phyloP scores from a whole-genome alignment of 2,888 invertebrate genomes.

The Athetis lepigone region DNA sequence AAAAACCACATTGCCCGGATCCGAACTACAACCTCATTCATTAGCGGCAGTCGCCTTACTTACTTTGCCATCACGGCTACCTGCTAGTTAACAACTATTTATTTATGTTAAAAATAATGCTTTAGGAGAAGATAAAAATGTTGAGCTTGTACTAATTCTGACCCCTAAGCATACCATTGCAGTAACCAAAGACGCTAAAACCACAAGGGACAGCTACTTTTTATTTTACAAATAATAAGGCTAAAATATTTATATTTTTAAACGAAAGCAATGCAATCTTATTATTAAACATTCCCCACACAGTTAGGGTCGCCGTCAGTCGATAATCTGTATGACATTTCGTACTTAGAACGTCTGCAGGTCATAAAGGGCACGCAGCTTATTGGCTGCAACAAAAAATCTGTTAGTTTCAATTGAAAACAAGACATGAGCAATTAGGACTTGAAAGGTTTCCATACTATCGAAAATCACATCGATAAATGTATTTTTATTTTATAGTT shows the following conservation, averaged over 20 bases:
- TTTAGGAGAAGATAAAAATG: too few relatives aligned
- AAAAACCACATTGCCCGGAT: too few relatives aligned
- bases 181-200: too few relatives aligned
- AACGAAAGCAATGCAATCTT: constrained; percentile 59
- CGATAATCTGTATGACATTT: constrained; percentile 83
- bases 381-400: constrained; percentile 75
- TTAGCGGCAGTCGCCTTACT: too few relatives aligned
- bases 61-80: too few relatives aligned
- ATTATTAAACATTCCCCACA: constrained; percentile 74
- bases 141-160: too few relatives aligned
- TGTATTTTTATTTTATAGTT: not conserved
- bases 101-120: too few relatives aligned
- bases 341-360: constrained; percentile 80
- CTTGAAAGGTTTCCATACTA: constrained; percentile 62
- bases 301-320: constrained; percentile 73
- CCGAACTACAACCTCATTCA: too few relatives aligned
- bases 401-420: constrained; percentile 69
- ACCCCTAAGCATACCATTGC: too few relatives aligned
- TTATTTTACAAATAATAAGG: too few relatives aligned
- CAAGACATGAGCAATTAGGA: constrained; percentile 70
- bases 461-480: constrained; percentile 41
- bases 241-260: constrained; percentile 1
- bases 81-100: too few relatives aligned
- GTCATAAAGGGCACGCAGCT: constrained; percentile 75
- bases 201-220: too few relatives aligned